Evolutionary conservation across 2,888 invertebrate species (phyloP).

Genomic region (Rhagium mordax): DNA sequence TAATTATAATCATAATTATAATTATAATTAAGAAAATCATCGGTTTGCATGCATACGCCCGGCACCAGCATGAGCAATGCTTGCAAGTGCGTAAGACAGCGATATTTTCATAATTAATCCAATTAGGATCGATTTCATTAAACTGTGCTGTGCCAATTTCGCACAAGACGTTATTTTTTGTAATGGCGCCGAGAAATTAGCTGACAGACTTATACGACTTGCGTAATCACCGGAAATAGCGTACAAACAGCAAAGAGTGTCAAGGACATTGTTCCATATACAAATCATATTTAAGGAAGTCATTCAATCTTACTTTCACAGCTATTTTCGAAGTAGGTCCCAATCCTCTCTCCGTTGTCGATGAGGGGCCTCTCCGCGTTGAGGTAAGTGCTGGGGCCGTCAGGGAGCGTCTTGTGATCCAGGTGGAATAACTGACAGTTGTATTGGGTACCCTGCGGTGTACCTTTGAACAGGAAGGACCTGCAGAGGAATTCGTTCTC

Average conservation of each 20-base stretch:
- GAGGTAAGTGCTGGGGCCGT: slow-evolving; percentile 92
- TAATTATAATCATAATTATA: too few species aligned
- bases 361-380: slow-evolving; percentile 92
- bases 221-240: too few species aligned
- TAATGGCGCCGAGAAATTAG: not conserved
- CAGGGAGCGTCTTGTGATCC: slow-evolving; percentile 92
- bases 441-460: slow-evolving; percentile 81
- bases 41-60: not conserved
- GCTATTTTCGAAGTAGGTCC: slow-evolving; percentile 91
- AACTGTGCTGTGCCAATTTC: not conserved
- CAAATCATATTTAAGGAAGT: too few species aligned
- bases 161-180: not conserved
- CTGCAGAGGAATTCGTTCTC: slow-evolving; percentile 95
- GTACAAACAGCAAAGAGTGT: not conserved
- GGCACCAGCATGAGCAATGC: not conserved
- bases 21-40: slow-evolving; percentile 36
- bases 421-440: slow-evolving; percentile 94
- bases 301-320: slow-evolving; percentile 84
- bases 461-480: slow-evolving; percentile 78
- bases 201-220: not conserved
- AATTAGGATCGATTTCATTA: slow-evolving; percentile 4
- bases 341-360: slow-evolving; percentile 92
- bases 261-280: too few species aligned
- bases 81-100: not conserved
- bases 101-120: not conserved